A percentile compares a stretch with the other conserved stretches of the same genome.
Evolutionary conservation across 2,888 invertebrate species (phyloP).

Genomic region (Leucophenga montana): DNA sequence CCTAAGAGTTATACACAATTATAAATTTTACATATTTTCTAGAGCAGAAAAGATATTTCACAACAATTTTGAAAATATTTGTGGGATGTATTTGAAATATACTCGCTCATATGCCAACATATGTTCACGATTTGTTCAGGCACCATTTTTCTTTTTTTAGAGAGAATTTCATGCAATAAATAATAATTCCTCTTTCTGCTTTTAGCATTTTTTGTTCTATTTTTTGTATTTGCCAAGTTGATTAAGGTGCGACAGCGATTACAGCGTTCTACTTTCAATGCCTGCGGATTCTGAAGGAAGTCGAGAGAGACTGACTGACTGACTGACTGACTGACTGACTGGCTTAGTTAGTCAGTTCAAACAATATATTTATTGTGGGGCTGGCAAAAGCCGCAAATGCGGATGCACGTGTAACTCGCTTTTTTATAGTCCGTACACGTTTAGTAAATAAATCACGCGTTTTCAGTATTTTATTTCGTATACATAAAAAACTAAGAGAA

Average conservation of each 20-base stretch:
- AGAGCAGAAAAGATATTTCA: too few species aligned
- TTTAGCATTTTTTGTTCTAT: conserved; percentile 35
- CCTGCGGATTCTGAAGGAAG: neutral
- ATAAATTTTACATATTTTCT: too few species aligned
- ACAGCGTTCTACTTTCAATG: neutral
- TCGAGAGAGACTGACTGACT: neutral
- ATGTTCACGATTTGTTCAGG: too few species aligned
- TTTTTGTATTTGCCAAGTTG: conserved; percentile 40
- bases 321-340: too few species aligned
- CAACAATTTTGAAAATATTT: too few species aligned
- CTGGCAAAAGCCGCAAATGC: neutral
- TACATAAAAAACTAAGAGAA: neutral
- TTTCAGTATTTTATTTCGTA: conserved; percentile 24
- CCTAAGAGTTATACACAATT: too few species aligned
- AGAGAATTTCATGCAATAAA: conserved; percentile 45
- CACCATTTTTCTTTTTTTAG: too few species aligned
- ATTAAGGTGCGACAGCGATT: conserved; percentile 52
- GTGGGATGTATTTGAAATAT: too few species aligned
- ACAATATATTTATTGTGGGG: neutral
- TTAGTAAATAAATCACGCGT: conserved; percentile 65
- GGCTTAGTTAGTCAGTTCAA: conserved; percentile 36
- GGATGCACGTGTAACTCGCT: conserved; percentile 38
- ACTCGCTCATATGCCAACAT: too few species aligned
- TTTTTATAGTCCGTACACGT: conserved; percentile 53
- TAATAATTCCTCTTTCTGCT: conserved; percentile 46